These are phyloP conservation scores for Capricornis sumatraensis DNA, from an alignment of 2,113 vertebrate genomes.

Conservation along the genomic window DNA sequence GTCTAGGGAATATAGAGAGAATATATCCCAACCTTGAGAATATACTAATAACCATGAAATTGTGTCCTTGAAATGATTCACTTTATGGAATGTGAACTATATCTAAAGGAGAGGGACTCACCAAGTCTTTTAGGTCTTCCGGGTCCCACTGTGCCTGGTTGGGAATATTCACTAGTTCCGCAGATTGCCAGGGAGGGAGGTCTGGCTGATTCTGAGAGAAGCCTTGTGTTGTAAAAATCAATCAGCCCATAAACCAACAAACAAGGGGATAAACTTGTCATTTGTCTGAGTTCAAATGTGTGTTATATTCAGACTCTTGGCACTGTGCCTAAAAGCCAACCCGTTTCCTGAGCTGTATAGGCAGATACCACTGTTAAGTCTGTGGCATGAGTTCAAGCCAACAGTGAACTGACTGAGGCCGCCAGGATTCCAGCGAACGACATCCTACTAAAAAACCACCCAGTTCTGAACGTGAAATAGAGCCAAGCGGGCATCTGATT, in stretches of 20 bases:
- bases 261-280: background rate
- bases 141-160: background rate
- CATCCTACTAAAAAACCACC: background rate
- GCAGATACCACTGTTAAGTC: background rate
- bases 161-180: too few relatives aligned
- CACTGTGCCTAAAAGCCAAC: background rate
- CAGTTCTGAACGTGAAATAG: background rate
- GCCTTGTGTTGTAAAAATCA: background rate
- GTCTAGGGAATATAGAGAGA: background rate
- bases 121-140: background rate
- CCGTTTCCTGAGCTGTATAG: background rate
- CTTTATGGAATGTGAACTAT: background rate
- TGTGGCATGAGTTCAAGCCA: background rate
- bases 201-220: background rate
- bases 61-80: background rate
- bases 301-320: background rate
- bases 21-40: background rate
- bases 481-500: background rate
- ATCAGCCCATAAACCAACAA: background rate
- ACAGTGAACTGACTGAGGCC: background rate
- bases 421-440: background rate
- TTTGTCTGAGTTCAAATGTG: conserved; percentile 13
- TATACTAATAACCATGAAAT: background rate
- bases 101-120: background rate
- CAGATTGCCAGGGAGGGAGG: background rate